Conservation (phyloP, 2,797 vertebrate genomes). For the Microctenopoma steveboyesi region DNA sequence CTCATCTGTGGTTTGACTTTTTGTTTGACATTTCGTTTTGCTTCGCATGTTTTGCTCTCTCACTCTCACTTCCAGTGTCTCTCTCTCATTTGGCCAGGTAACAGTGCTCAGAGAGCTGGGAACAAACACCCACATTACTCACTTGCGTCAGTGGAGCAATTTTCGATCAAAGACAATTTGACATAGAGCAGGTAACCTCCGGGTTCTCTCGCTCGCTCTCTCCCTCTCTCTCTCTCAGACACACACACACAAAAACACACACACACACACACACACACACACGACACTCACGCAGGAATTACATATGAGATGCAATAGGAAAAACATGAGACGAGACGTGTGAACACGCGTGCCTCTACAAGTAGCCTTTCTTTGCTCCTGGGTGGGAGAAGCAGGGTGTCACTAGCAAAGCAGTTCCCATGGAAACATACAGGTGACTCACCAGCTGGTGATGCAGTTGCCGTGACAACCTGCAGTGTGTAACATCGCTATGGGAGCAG, state of each 20-base stretch:
- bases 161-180: conserved; percentile 61
- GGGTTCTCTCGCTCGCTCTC: not conserved
- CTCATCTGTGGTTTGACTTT: not conserved
- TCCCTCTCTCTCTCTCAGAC: conserved; percentile 9
- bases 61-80: not conserved
- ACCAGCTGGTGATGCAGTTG: conserved; percentile 78
- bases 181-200: conserved; percentile 50
- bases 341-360: conserved; percentile 34
- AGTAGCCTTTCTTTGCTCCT: conserved; percentile 31
- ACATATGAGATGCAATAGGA: conserved; percentile 18
- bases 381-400: conserved; percentile 43
- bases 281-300: conserved; percentile 31
- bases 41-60: conserved; percentile 6
- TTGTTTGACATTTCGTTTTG: not conserved
- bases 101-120: conserved; percentile 39
- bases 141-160: conserved; percentile 62
- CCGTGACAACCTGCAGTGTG: conserved; percentile 79
- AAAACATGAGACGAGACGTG: conserved; percentile 16
- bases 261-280: conserved; percentile 20
- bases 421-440: conserved; percentile 83
- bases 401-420: conserved; percentile 75
- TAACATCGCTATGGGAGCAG: conserved; percentile 63
- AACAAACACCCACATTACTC: conserved; percentile 68
- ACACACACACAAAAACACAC: conserved; percentile 17
- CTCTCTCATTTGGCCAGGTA: conserved; percentile 58